Base-by-base conservation (phyloP, 2,888 invertebrate species). In the Germaria angustata region DNA sequence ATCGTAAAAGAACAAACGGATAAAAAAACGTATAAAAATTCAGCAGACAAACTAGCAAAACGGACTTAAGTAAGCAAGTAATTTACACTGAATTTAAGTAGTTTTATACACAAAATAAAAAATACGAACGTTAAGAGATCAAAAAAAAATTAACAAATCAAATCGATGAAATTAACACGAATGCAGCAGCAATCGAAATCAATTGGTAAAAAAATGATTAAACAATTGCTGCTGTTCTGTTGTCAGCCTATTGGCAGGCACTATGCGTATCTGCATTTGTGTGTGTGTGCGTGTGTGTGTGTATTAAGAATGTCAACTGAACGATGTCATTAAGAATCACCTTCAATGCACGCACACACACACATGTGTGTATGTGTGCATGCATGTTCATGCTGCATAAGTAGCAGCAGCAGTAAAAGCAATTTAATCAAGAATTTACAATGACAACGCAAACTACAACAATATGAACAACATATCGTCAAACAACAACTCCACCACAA, bases 321-420 rank as follows among this genome's bases (percentile, higher is more conserved):
- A 71, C 82, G 79, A 82, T 82, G 86, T 85, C 85, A 86, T 85
- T 85, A 84, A 85, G 82, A 84, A 86, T 85, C 85, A 84, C 85
- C 85, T 85, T 85, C 79, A 85, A 80, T 79, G 20, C 44, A 63
- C 34, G 49, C 39, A 59, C 32, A 36, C n/a, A 59, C 61, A 46
- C n/a, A n/a, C 6, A 28, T 5, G 28, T 28, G 28, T 28, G 28
- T n/a, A 80, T 79, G 20, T 53, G 55, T 24, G 49, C 39, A 59
- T 41, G 28, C n/a, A 59, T 53, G 39, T n/a, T n/a, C 6, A 28
- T 5, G 28, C 6, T 3, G 3, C 4, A 13, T 53, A 41, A 36
- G 41, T n/a, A 76, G 49, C 63, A 36, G 46, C 63, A 65, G 66
- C 78, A 65, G 79, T 69, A 75, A 65, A 57, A 79, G 82, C 80